Evolutionary conservation across 2,113 vertebrate genomes (phyloP), one percentile per base, ranked within the genome.

Genomic region (Orthonyx spaldingii): DNA sequence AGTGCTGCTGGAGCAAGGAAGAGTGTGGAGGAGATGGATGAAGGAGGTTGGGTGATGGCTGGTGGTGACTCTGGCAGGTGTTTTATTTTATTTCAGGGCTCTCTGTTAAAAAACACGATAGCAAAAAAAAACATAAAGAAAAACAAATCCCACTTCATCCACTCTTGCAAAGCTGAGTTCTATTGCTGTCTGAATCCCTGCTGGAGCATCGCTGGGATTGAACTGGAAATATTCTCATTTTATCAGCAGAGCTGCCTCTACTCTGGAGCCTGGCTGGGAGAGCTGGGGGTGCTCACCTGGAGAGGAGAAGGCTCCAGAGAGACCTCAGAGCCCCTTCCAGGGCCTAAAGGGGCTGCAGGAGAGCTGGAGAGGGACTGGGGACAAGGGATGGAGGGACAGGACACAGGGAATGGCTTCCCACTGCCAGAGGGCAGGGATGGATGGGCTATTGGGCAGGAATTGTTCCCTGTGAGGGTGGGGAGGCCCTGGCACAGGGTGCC

Each of bases 351-450:
- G 22, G 22, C 61, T 69, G 28, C 49, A 69, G 35, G 64, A 42
- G 56, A 63, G 3, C 55, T 75, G 70, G 4, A 69, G 70, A 61
- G 63, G 41, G 63, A 5, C 70, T 47, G 30, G 10, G 61, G 39
- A 21, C 61, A 53, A 10, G 21, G n/a, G 0, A 0, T 60, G 69
- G 3, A 82, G 69, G 28, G 28, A 41, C 61, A 68, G 69, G 13
- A 26, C 9, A 1, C n/a, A 23, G 46, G 47, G 61, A 47, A 89
- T 12, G 86, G 27, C 52, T 46, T 68, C 5, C 32, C 32, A 60
- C 0, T 83, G 80, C 8, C 37, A 49, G 23, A 9, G 50, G n/a
- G 30, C 5, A 27, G 41, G 13, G 5, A 0, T 39, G 3, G n/a
- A n/a, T n/a, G n/a, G n/a, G n/a, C n/a, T n/a, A n/a, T n/a, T n/a